phyloP scores from a whole-genome alignment of 2,888 invertebrate genomes.

The Metalampra italica region DNA sequence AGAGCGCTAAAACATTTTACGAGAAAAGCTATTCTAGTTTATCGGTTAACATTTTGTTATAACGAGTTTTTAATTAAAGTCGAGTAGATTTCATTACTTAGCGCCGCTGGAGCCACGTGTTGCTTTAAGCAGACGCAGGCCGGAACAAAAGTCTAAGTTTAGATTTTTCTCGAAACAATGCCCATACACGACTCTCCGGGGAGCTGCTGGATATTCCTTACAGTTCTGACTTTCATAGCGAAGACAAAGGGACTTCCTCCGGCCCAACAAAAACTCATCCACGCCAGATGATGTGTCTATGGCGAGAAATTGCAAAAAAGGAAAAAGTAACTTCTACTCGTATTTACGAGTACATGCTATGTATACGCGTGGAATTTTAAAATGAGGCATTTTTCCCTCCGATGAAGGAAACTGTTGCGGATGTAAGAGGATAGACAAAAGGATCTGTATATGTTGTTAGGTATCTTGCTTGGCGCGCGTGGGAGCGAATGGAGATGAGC shows the following conservation, averaged over 20 bases:
- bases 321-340: slow-evolving; percentile 45
- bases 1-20: slow-evolving; percentile 35
- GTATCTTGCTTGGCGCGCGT: slow-evolving; percentile 57
- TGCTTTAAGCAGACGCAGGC: slow-evolving; percentile 43
- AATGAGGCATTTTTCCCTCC: slow-evolving; percentile 61
- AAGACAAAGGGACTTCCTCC: slow-evolving; percentile 73
- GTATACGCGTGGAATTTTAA: slow-evolving; percentile 62
- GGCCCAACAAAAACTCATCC: slow-evolving; percentile 75
- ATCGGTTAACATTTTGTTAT: slow-evolving; percentile 42
- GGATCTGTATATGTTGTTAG: slow-evolving; percentile 62
- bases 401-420: slow-evolving; percentile 68
- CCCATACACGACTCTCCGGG: slow-evolving; percentile 46
- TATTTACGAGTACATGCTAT: too few relatives aligned
- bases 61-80: slow-evolving; percentile 58
- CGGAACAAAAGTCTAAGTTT: slow-evolving; percentile 57
- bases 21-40: slow-evolving; percentile 43
- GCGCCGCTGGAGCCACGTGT: slow-evolving; percentile 51
- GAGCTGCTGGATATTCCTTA: slow-evolving; percentile 65
- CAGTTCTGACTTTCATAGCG: slow-evolving; percentile 72
- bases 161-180: slow-evolving; percentile 70
- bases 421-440: slow-evolving; percentile 70
- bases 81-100: slow-evolving; percentile 65
- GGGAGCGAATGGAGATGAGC: slow-evolving; percentile 72
- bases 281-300: slow-evolving; percentile 76
- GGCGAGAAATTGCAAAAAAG: slow-evolving; percentile 72